Evolutionary conservation across 1,140 invertebrate genomes (phyloP), one percentile per base, ranked within the genome.

Genomic region (Lycorma delicatula): DNA sequence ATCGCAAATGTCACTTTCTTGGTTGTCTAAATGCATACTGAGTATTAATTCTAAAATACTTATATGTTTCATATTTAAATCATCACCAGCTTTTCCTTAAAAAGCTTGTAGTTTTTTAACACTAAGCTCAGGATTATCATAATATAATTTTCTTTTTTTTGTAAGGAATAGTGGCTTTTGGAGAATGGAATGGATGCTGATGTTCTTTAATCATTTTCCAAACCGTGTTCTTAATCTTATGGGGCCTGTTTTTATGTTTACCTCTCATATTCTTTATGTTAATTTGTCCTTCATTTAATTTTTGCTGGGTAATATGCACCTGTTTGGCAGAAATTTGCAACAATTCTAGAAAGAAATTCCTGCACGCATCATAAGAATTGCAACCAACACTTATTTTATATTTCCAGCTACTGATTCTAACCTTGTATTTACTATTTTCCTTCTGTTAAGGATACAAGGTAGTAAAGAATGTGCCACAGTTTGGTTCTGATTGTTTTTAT

Each of bases 1-100:
- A 20, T 49, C 53, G 44, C 44, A 56, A 5, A 56, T 44, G 49
- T 56, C 54, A 56, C 18, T 56, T 47, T n/a, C 54, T 56, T 29
- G 54, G 54, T 49, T 48, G 27, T 23, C 44, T 56, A n/a, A n/a
- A n/a, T n/a, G n/a, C n/a, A n/a, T n/a, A n/a, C n/a, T n/a, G n/a
- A n/a, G n/a, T n/a, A n/a, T 46, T 20, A 12, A 18, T 56, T 36
- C 31, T 9, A 48, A 47, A 56, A 31, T 47, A 56, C 41, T 47
- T 48, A 48, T 46, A 27, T 27, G 16, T 23, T 41, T 55, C 54
- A 48, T 41, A 13, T 4, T 18, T 3, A 27, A 26, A n/a, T 7
- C 18, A 4, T 55, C 36, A 5, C 23, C 54, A 41, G 54, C 22
- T 53, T 31, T 9, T 36, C n/a, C n/a, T 41, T 46, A 26, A 55